Evolutionary conservation across 35 echinoderm and acorn worm genomes (phyloP).

Genomic region (Stichopus chloronotus): DNA sequence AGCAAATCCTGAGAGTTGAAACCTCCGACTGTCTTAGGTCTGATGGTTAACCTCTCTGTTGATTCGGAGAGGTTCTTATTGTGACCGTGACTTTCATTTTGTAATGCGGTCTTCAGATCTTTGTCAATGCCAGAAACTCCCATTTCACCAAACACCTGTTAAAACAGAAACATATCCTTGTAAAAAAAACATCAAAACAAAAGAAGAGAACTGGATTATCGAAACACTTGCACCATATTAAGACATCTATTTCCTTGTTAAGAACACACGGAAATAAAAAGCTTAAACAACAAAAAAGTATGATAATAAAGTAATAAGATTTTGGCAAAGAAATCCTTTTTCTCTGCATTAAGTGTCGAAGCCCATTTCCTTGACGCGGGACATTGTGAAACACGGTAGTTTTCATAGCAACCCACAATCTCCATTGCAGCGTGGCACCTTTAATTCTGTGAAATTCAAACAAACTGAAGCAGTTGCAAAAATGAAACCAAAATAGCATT

Average conservation of each 20-base stretch:
- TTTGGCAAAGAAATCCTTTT: slow-evolving; percentile 12
- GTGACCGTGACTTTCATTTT: slow-evolving; percentile 64
- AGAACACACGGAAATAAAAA: slow-evolving; percentile 15
- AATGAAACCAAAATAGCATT: too few relatives aligned
- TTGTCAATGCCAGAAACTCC: slow-evolving; percentile 96
- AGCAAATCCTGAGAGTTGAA: slow-evolving; percentile 82
- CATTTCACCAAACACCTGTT: slow-evolving; percentile 99
- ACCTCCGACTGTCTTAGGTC: slow-evolving; percentile 87
- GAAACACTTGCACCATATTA: neutral
- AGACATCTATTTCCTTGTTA: slow-evolving; percentile 8
- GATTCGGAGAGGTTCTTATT: slow-evolving; percentile 69
- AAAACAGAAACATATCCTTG: slow-evolving; percentile 12
- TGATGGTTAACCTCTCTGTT: slow-evolving; percentile 53
- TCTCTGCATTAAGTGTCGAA: neutral
- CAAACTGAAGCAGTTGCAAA: too few relatives aligned
- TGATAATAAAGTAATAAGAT: neutral
- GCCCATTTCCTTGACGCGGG: neutral
- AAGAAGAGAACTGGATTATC: neutral
- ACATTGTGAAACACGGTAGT: neutral
- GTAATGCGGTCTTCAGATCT: slow-evolving; percentile 82
- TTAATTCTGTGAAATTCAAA: too few relatives aligned
- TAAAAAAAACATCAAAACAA: slow-evolving; percentile 13
- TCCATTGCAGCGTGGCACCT: too few relatives aligned
- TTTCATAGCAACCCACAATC: neutral
- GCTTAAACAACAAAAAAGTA: neutral